Conservation (phyloP, 2,113 vertebrate species). For the Cephalopterus ornatus region DNA sequence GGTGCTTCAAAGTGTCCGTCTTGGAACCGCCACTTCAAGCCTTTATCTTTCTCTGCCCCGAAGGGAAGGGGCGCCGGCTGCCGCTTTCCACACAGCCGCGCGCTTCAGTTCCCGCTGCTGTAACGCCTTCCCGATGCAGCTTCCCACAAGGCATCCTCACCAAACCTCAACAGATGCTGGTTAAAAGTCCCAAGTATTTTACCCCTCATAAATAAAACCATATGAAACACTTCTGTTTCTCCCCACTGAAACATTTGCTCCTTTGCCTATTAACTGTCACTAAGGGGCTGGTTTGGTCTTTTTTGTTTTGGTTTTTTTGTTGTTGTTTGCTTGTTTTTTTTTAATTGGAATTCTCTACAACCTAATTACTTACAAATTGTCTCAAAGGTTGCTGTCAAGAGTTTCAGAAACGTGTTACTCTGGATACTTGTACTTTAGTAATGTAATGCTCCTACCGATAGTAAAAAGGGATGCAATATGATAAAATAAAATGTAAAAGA, state of each 20-base stretch:
- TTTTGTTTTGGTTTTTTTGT: neutral
- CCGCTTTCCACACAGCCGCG: neutral
- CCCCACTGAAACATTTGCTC: neutral
- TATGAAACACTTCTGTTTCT: neutral
- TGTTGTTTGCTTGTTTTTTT: neutral
- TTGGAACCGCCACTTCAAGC: rapidly evolving
- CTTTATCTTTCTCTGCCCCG: neutral
- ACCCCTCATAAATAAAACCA: neutral
- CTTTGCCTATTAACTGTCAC: neutral
- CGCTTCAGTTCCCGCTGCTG: rapidly evolving
- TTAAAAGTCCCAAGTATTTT: neutral
- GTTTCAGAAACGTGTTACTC: neutral
- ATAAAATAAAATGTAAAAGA: neutral
- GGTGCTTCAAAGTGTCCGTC: rapidly evolving
- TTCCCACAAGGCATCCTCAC: neutral
- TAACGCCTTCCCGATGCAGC: rapidly evolving
- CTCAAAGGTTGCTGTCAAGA: neutral
- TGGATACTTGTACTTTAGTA: neutral
- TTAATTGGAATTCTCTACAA: neutral
- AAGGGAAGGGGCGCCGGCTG: neutral
- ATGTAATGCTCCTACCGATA: neutral
- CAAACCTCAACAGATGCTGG: rapidly evolving
- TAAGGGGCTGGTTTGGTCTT: rapidly evolving
- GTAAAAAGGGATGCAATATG: neutral
- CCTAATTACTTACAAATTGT: neutral